Evolutionary conservation across 2,113 vertebrate species (phyloP).

Genomic region (Tragelaphus scriptus): DNA sequence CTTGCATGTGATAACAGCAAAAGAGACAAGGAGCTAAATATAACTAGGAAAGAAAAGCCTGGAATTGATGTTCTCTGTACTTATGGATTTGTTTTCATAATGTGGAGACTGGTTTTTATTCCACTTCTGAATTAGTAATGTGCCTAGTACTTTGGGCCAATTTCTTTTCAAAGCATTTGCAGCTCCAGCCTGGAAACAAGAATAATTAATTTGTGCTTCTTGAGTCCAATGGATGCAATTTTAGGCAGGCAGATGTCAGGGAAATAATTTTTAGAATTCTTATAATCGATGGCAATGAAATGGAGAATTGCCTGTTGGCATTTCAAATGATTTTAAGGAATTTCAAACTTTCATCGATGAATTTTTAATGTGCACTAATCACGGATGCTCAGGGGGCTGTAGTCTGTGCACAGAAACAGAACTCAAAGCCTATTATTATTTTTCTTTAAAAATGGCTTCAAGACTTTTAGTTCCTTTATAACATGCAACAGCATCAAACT

Average conservation of each 20-base stretch:
- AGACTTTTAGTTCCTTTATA: conserved; percentile 44
- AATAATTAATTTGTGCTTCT: conserved; percentile 77
- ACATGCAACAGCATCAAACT: not conserved
- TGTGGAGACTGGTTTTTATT: conserved; percentile 78
- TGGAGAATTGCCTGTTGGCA: conserved; percentile 62
- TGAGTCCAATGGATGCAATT: conserved; percentile 58
- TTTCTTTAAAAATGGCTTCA: conserved; percentile 64
- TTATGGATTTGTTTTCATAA: conserved; percentile 81
- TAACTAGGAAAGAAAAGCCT: conserved; percentile 73
- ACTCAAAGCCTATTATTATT: conserved; percentile 65
- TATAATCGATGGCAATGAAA: not conserved
- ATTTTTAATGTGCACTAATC: conserved; percentile 63
- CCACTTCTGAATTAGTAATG: conserved; percentile 81
- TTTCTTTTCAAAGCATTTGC: conserved; percentile 79
- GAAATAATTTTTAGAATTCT: conserved; percentile 59
- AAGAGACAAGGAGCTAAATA: conserved; percentile 72
- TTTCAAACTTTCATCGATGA: conserved; percentile 70
- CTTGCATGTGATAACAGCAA: conserved; percentile 60
- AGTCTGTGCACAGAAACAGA: conserved; percentile 35
- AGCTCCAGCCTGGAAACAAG: conserved; percentile 64
- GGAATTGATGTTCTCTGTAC: conserved; percentile 74
- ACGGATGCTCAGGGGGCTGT: conserved; percentile 46
- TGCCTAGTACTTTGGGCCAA: conserved; percentile 78
- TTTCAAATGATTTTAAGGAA: conserved; percentile 57
- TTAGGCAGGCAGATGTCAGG: conserved; percentile 64